Base-by-base conservation (phyloP, 2,113 vertebrate genomes). In the Pandion haliaetus region DNA sequence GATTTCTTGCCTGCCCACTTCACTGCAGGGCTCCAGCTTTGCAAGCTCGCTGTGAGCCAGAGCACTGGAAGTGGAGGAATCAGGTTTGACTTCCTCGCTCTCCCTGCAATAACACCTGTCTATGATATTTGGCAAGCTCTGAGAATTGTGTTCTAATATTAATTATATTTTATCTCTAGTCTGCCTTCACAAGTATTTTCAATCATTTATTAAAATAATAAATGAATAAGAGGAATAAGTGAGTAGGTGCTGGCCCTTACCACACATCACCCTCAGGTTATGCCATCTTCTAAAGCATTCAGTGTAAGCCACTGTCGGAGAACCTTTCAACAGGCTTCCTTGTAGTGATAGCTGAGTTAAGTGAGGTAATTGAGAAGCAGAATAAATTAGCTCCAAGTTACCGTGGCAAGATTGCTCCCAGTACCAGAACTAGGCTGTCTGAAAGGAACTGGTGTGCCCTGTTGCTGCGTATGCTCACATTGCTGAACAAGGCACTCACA, bases 401-500 rank as follows among this genome's bases (percentile, higher is more conserved):
- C 73, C 1, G 0, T 34, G 52, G 57, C 1, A 3, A 61, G 65
- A 15, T 49, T 52, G 10, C 70, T 90, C 36, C 66, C 40, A 45
- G 45, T 31, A 65, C 24, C 52, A 61, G 81, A 67, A 50, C 12
- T 21, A 44, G 57, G 49, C 70, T 76, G 44, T 36, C 44, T 69
- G 77, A 86, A 85, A 74, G 65, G 62, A 67, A 8, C 67, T 26
- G 86, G 61, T 57, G 58, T 49, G 61, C 71, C 42, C 65, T 0
- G 0, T 55, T 2, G 0, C 82, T 52, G 24, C 0, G 0, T 38
- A 4, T 2, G 1, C 73, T 67, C 42, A 7, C 29, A 1, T 6
- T 36, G 81, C 78, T 82, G 73, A 85, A 65, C 49, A n/a, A 49
- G 84, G 57, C 3, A 0, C 73, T 87, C 79, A 65, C 70, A 82